A percentile compares a stretch with the other conserved stretches of the same genome.
Conservation (phyloP, 2,797 vertebrate genomes). For the Silurus aristotelis region DNA sequence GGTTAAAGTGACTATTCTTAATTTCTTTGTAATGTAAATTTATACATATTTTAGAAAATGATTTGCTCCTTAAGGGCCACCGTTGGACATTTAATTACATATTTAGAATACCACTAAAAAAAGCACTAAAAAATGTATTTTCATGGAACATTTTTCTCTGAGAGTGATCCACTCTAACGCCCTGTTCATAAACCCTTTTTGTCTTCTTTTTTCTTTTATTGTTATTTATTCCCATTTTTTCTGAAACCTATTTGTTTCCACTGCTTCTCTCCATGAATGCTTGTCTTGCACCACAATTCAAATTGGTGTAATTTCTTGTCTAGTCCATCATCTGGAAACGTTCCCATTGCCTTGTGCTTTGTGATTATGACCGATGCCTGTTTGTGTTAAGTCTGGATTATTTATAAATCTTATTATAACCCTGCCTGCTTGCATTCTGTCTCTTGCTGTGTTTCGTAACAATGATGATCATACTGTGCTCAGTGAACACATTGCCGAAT, state of each 20-base stretch:
- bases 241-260: not conserved
- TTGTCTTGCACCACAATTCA: not conserved
- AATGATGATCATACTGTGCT: constrained; percentile 1
- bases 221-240: not conserved
- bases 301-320: not conserved
- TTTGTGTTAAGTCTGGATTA: not conserved
- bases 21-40: not conserved
- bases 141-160: not conserved
- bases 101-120: too few relatives aligned
- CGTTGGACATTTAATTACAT: too few relatives aligned
- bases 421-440: not conserved
- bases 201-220: not conserved
- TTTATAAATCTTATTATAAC: not conserved
- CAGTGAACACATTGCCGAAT: not conserved
- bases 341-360: not conserved
- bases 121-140: too few relatives aligned
- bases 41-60: not conserved
- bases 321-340: not conserved
- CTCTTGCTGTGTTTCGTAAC: not conserved
- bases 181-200: not conserved
- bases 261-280: not conserved
- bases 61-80: not conserved
- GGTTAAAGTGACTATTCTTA: too few relatives aligned
- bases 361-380: not conserved
- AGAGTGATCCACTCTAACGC: not conserved